Evolutionary conservation across 2,113 vertebrate species (phyloP).

Genomic region (Columba livia): DNA sequence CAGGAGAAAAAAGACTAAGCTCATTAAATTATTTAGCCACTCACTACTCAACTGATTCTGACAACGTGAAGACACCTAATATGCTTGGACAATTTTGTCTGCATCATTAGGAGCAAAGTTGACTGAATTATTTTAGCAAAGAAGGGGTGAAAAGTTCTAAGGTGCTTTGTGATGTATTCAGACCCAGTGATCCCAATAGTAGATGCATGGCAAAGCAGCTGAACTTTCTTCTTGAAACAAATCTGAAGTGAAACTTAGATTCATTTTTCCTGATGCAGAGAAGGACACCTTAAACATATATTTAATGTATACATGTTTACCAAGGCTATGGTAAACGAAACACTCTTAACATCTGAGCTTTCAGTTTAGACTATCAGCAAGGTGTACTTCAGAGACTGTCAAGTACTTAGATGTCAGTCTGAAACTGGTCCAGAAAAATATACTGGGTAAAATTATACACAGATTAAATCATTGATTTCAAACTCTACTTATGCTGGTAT

Average conservation of each 20-base stretch:
- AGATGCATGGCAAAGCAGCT: neutral
- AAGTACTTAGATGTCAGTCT: neutral
- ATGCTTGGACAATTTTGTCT: neutral
- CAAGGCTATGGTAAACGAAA: neutral
- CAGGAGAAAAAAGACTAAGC: neutral
- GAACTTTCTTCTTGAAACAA: neutral
- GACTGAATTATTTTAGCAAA: neutral
- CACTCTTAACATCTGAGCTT: neutral
- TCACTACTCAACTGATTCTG: neutral
- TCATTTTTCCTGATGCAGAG: neutral
- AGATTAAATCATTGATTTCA: neutral
- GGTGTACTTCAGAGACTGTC: neutral
- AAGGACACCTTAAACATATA: neutral
- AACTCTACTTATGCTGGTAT: neutral
- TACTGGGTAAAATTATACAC: neutral
- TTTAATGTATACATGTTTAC: neutral
- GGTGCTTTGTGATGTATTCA: neutral
- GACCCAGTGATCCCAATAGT: neutral
- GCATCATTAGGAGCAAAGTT: neutral
- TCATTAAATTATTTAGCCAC: neutral
- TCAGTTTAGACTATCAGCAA: neutral
- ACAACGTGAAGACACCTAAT: neutral
- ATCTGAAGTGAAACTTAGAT: neutral
- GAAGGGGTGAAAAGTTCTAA: neutral
- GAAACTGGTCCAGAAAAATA: neutral